Conservation (phyloP, 1,140 invertebrate genomes). For the Drosophila elegans region DNA sequence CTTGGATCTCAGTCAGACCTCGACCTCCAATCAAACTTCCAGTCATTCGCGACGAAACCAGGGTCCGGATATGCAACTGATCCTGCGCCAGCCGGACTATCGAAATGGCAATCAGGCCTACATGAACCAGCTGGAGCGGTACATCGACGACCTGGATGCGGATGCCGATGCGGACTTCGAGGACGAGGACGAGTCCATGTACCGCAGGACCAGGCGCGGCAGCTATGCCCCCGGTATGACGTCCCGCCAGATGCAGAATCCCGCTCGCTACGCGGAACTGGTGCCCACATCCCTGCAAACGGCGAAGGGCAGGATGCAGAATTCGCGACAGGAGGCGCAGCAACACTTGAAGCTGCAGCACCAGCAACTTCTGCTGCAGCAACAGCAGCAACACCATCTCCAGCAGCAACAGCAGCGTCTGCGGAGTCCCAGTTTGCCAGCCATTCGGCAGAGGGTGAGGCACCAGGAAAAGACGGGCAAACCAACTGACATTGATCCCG, state of each 20-base stretch:
- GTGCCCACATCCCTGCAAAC: conserved; percentile 70
- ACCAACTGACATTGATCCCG: conserved; percentile 65
- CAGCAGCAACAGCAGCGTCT: conserved; percentile 54
- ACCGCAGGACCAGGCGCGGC: conserved; percentile 51
- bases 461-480: conserved; percentile 50
- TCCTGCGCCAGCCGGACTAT: conserved; percentile 49
- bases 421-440: conserved; percentile 81
- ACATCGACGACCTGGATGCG: conserved; percentile 71
- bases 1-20: conserved; percentile 72
- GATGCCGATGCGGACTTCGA: conserved; percentile 64
- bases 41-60: conserved; percentile 46
- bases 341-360: conserved; percentile 20
- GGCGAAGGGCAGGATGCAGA: conserved; percentile 78
- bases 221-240: conserved; percentile 73
- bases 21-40: conserved; percentile 57
- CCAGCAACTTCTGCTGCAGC: conserved; percentile 53
- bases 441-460: conserved; percentile 66
- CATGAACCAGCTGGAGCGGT: conserved; percentile 73
- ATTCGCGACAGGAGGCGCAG: conserved; percentile 42
- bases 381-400: conserved; percentile 24
- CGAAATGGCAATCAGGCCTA: conserved; percentile 47
- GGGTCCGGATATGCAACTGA: conserved; percentile 39
- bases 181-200: conserved; percentile 66
- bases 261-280: conserved; percentile 64
- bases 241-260: conserved; percentile 55